A percentile compares a stretch with the other conserved stretches of the same genome.
Evolutionary conservation across 1,140 invertebrate species (phyloP).

Genomic region (Bemisia tabaci): DNA sequence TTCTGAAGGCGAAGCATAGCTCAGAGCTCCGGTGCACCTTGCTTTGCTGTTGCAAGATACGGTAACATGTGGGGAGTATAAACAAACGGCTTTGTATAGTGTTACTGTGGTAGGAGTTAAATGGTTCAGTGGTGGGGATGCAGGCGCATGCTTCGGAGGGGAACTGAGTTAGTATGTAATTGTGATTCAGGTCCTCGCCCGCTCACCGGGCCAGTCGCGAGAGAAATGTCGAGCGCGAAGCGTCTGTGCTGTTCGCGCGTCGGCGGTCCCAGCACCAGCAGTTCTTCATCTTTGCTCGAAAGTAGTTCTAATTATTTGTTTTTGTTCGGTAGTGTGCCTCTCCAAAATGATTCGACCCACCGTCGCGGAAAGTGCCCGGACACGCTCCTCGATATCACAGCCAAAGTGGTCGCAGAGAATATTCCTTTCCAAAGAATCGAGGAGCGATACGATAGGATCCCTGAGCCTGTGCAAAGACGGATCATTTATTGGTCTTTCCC

Average conservation of each 20-base stretch:
- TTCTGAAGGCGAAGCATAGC: background rate
- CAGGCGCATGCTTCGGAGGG: background rate
- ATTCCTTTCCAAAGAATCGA: conserved; percentile 76
- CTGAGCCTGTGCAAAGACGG: conserved; percentile 70
- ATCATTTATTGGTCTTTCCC: conserved; percentile 83
- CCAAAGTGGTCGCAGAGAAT: conserved; percentile 66
- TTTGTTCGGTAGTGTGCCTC: background rate
- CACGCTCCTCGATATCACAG: conserved; percentile 63
- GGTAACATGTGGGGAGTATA: background rate
- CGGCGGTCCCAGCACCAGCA: background rate
- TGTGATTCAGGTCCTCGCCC: background rate
- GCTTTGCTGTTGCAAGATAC: background rate
- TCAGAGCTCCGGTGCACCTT: background rate
- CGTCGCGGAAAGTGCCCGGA: conserved; percentile 30
- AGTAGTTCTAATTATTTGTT: background rate
- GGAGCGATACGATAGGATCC: conserved; percentile 70
- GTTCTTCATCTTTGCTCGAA: background rate
- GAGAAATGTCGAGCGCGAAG: background rate
- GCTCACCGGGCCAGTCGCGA: background rate
- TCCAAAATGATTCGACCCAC: background rate
- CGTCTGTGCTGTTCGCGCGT: background rate
- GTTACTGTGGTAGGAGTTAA: background rate
- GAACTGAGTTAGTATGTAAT: background rate
- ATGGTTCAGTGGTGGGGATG: background rate
- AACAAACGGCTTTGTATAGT: background rate